These are phyloP conservation scores for Entelurus aequoreus DNA, from an alignment of 2,113 vertebrate species.

Conservation along the genomic window DNA sequence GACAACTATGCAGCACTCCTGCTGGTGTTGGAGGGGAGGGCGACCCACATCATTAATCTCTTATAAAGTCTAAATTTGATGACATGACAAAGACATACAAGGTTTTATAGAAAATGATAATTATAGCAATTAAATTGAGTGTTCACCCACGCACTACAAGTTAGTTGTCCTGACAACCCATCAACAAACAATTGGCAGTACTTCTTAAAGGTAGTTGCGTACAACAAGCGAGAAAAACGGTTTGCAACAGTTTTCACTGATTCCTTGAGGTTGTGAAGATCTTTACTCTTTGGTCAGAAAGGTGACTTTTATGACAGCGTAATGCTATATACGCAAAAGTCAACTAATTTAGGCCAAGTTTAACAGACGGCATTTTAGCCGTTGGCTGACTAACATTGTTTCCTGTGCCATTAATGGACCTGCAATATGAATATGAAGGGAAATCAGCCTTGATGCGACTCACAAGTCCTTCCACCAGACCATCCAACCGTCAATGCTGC, in stretches of 20 bases:
- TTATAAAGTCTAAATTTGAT: constrained; percentile 13
- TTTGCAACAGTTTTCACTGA: constrained; percentile 1
- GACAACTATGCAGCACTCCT: constrained; percentile 12
- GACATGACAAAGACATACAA: constrained; percentile 16
- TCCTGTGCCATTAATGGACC: constrained; percentile 30
- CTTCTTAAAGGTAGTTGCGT: constrained; percentile 7
- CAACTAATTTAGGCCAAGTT: constrained; percentile 6
- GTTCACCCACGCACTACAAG: constrained; percentile 21
- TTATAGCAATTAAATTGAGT: constrained; percentile 31
- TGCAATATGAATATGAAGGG: constrained; percentile 21
- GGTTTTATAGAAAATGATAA: constrained; percentile 22
- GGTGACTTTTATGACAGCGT: not conserved
- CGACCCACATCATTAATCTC: not conserved
- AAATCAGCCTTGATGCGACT: constrained; percentile 36
- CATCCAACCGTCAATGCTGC: constrained; percentile 26
- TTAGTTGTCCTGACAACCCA: constrained; percentile 54
- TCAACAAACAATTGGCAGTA: constrained; percentile 62
- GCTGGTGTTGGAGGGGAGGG: constrained; percentile 12
- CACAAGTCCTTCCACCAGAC: constrained; percentile 25
- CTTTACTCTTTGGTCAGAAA: not conserved
- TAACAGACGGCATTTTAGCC: not conserved
- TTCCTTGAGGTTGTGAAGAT: not conserved
- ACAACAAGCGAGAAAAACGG: not conserved
- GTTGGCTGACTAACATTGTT: constrained; percentile 2
- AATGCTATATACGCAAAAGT: not conserved